Conservation (phyloP, 2,797 vertebrate genomes). For the Chrosomus eos region DNA sequence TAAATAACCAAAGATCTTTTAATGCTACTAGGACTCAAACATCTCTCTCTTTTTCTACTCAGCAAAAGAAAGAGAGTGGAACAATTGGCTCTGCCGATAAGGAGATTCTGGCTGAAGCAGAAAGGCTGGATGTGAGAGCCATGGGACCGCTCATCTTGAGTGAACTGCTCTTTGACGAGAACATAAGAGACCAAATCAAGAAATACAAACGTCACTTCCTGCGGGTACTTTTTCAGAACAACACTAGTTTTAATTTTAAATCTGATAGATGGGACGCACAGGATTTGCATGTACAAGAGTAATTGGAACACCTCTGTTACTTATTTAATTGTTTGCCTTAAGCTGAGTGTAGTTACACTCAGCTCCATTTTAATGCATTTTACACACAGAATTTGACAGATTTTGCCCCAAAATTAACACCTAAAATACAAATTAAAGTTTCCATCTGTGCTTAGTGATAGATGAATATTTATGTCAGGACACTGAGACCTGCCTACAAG, state of each 20-base stretch:
- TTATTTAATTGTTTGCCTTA: not conserved
- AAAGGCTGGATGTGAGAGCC: constrained; percentile 94
- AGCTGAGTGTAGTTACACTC: not conserved
- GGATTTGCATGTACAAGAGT: not conserved
- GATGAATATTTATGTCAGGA: constrained; percentile 4
- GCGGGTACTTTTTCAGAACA: constrained; percentile 78
- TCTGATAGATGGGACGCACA: constrained; percentile 71
- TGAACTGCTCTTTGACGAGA: constrained; percentile 94
- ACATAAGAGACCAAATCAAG: constrained; percentile 95
- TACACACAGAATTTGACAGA: not conserved
- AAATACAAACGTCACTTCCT: constrained; percentile 96
- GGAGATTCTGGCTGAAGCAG: constrained; percentile 94
- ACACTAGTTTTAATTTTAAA: not conserved
- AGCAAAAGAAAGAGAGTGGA: constrained; percentile 95
- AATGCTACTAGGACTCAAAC: not conserved
- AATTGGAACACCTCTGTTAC: not conserved
- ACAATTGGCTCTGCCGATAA: constrained; percentile 90
- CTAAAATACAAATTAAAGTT: not conserved
- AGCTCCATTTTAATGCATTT: not conserved
- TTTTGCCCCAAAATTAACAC: not conserved
- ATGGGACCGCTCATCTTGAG: constrained; percentile 96
- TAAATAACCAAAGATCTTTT: not conserved
- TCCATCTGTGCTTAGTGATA: constrained; percentile 1
- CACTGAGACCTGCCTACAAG: not conserved
- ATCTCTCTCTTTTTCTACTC: not conserved